Base-by-base conservation (phyloP, 2,797 vertebrate species). In the Balearica regulorum region DNA sequence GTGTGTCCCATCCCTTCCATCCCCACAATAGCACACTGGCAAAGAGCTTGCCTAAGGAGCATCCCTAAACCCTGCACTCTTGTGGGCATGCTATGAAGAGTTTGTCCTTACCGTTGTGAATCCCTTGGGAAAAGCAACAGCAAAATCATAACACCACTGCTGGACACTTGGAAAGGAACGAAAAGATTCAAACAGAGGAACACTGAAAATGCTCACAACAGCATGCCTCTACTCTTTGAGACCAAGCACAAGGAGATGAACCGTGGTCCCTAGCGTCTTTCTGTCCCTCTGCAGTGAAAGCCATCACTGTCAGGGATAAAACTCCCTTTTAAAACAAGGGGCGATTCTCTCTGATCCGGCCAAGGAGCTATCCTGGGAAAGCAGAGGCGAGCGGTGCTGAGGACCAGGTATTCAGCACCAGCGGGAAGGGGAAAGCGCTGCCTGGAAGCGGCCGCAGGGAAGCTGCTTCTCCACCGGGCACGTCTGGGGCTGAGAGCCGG, bases 371-470 rank as follows among this genome's bases (percentile, higher is more conserved):
- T 61, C 64, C 76, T 10, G 51, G 62, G 51, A 4, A n/a, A 11
- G 10, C 5, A 5, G 81, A 64, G 25, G n/a, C 24, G 9, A 16
- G 83, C 12, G 2, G 29, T 3, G 81, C 62, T 2, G 35, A 13
- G 70, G 31, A 9, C 57, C 66, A 3, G 41, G 31, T 7, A 3
- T 94, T 95, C 94, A 94, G 94, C 94, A 94, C 94, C 95, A 75
- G 71, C 13, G 1, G 48, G 4, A 18, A n/a, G 44, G 35, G 92
- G 93, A 93, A 53, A 96, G 96, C 96, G 9, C 41, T 57, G 78
- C 58, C 78, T 1, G 77, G 60, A 3, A 31, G 41, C 28, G 3
- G 44, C 49, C 51, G 2, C 58, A 3, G 71, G 11, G 46, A 31
- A 37, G 12, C 57, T 4, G 21, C 4, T 1, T 5, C 31, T 25